Evolutionary conservation across 2,888 invertebrate species (phyloP), one percentile per base, ranked within the genome.

Genomic region (Furcula furcula): DNA sequence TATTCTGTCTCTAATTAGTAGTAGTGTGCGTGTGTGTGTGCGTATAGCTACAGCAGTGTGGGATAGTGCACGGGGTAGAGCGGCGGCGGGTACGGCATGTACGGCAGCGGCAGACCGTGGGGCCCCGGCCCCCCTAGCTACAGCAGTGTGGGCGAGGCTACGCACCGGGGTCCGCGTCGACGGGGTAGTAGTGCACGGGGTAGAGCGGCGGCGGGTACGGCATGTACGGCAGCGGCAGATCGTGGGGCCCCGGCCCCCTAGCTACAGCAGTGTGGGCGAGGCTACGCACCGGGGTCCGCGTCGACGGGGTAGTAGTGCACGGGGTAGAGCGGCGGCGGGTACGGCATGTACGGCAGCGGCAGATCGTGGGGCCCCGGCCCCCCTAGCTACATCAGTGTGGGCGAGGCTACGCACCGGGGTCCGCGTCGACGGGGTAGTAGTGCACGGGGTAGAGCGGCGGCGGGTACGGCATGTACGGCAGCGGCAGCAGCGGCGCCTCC

Each of bases 201-300:
- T 85, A 87, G 38, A 86, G 51, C 25, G 87, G 85, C 46, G 88
- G 88, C 56, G 88, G 86, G 73, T 87, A 87, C 22, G 78, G 74
- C 29, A 85, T 68, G 76, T 83, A 86, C n/a, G 87, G 81, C 57
- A 80, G 51, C 22, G 71, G 48, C 11, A 81, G 49, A 3, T 41
- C 83, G 22, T 21, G 75, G 71, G 40, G 55, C 65, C 46, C 78
- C 79, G 39, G 63, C n/a, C 7, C 48, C 53, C 4, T 16, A 4
- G 16, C n/a, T n/a, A n/a, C n/a, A n/a, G n/a, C n/a, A n/a, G n/a
- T n/a, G n/a, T n/a, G n/a, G n/a, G n/a, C 9, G 11, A 4, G 13
- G n/a, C n/a, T 12, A 7, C 16, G 55, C 25, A 79, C 85, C 68
- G 5, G 80, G 82, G 36, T 83, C 86, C n/a, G 73, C 42, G 18